Evolutionary conservation across 2,888 invertebrate genomes (phyloP).

Genomic region (Scaptomyza parva): DNA sequence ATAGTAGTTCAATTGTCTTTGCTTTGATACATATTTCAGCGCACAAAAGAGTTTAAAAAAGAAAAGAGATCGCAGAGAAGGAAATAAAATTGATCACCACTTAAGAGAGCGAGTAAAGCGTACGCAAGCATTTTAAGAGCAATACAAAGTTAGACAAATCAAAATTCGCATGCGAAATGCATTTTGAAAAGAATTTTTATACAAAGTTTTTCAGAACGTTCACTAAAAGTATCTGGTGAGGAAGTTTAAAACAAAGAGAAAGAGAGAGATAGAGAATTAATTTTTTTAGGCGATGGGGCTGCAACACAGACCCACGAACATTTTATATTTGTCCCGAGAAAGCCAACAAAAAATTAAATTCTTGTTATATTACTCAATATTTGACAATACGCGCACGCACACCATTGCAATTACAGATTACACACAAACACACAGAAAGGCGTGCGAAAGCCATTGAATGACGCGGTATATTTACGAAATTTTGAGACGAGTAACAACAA

Average conservation of each 20-base stretch:
- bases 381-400: slow-evolving; percentile 75
- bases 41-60: slow-evolving; percentile 41
- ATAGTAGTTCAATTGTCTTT: too few species aligned
- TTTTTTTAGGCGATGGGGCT: neutral
- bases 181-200: slow-evolving; percentile 57
- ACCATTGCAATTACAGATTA: slow-evolving; percentile 18
- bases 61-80: slow-evolving; percentile 47
- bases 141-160: slow-evolving; percentile 32
- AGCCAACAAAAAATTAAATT: slow-evolving; percentile 78
- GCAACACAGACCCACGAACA: slow-evolving; percentile 9
- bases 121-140: neutral
- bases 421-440: slow-evolving; percentile 36
- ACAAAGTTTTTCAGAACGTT: too few species aligned
- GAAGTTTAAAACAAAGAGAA: neutral
- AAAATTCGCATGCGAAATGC: slow-evolving; percentile 57
- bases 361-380: slow-evolving; percentile 78
- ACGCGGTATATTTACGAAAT: slow-evolving; percentile 81
- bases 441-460: slow-evolving; percentile 75
- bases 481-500: slow-evolving; percentile 64
- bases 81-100: slow-evolving; percentile 28
- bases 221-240: slow-evolving; percentile 33
- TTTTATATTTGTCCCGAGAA: slow-evolving; percentile 61
- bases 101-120: slow-evolving; percentile 25
- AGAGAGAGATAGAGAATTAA: slow-evolving; percentile 2
- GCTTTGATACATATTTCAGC: too few species aligned